Evolutionary conservation across 1,140 invertebrate genomes (phyloP).

Genomic region (Mamestra configurata): DNA sequence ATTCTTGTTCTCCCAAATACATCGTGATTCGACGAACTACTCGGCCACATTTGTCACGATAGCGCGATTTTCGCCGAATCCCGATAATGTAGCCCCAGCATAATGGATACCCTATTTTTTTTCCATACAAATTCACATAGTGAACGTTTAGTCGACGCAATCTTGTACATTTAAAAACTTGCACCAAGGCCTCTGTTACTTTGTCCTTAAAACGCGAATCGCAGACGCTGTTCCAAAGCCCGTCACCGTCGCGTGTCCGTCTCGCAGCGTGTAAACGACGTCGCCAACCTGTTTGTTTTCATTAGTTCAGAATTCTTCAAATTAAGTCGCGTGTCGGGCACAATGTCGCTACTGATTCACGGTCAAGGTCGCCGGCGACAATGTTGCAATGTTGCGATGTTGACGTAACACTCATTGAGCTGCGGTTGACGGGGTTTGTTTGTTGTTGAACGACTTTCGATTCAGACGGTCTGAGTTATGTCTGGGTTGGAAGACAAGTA

Average conservation of each 20-base stretch:
- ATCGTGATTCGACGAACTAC: too few species aligned
- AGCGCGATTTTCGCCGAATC: too few species aligned
- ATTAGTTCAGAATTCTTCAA: constrained; percentile 55
- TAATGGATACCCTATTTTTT: too few species aligned
- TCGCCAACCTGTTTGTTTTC: constrained; percentile 51
- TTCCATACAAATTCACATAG: too few species aligned
- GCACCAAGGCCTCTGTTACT: too few species aligned
- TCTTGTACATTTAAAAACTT: too few species aligned
- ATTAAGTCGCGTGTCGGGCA: constrained; percentile 49
- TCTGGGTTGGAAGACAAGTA: not conserved
- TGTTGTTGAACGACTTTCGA: constrained; percentile 1
- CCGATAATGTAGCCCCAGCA: too few species aligned
- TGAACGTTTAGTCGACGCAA: too few species aligned
- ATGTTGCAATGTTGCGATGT: constrained; percentile 74
- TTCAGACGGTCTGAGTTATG: not conserved
- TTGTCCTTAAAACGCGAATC: too few species aligned
- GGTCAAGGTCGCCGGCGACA: constrained; percentile 70
- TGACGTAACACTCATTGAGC: constrained; percentile 57
- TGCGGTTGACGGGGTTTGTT: not conserved
- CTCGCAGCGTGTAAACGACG: constrained; percentile 6
- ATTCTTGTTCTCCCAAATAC: too few species aligned
- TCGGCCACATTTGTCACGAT: too few species aligned
- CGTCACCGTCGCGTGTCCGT: constrained; percentile 21
- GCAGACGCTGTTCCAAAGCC: not conserved
- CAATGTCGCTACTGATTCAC: constrained; percentile 58